phyloP scores from a whole-genome alignment of 2,797 vertebrate genomes.

The Merluccius polli region DNA sequence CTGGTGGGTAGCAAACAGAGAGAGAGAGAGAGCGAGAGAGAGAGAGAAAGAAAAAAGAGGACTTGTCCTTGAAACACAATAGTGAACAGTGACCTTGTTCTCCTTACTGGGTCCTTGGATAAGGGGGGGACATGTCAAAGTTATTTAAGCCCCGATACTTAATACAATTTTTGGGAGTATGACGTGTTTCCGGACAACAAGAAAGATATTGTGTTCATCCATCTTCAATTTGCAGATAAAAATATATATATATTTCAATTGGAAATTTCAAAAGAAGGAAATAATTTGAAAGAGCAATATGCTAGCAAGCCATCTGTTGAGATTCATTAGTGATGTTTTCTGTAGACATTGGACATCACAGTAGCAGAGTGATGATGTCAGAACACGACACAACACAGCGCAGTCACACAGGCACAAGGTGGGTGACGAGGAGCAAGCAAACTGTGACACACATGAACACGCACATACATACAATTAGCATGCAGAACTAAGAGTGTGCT shows the following conservation, averaged over 20 bases:
- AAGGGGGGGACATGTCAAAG: conserved; percentile 17
- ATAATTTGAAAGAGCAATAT: conserved; percentile 12
- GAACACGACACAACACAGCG: conserved; percentile 14
- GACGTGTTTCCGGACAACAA: conserved; percentile 23
- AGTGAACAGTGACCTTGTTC: not conserved
- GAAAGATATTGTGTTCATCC: conserved; percentile 17
- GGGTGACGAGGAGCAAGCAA: conserved; percentile 26
- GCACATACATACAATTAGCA: conserved; percentile 54
- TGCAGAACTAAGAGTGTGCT: conserved; percentile 57
- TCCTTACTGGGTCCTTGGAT: conserved; percentile 7
- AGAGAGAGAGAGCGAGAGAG: conserved; percentile 24
- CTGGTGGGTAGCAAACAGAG: conserved; percentile 38
- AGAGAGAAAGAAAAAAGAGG: conserved; percentile 14
- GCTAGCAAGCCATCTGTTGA: not conserved
- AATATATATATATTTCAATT: conserved; percentile 5
- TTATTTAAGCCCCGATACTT: not conserved
- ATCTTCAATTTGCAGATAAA: conserved; percentile 11
- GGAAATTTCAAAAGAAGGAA: not conserved
- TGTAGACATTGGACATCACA: conserved; percentile 48
- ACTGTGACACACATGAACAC: conserved; percentile 36
- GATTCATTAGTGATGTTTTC: conserved; percentile 21
- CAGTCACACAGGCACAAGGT: conserved; percentile 32
- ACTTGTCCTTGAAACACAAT: not conserved
- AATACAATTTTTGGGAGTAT: conserved; percentile 3
- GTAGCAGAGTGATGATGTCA: conserved; percentile 48